phyloP scores from a whole-genome alignment of 2,113 vertebrate species.

The Propithecus coquereli region DNA sequence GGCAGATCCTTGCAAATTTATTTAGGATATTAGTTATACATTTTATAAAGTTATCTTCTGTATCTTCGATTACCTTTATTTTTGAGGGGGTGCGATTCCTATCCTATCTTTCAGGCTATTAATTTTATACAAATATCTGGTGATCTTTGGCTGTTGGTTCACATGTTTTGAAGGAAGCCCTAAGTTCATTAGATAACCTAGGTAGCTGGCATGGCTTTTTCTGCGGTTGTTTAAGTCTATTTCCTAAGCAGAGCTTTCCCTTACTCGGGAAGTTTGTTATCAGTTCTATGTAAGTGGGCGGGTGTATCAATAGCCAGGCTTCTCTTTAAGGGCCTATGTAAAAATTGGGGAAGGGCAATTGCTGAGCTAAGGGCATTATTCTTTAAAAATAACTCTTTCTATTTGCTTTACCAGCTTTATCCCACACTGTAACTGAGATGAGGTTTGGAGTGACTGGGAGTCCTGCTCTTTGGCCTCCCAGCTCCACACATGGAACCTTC shows the following conservation, averaged over 20 bases:
- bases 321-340: not conserved
- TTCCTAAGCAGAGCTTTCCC: not conserved
- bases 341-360: not conserved
- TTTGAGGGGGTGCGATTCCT: not conserved
- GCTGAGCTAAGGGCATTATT: not conserved
- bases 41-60: not conserved
- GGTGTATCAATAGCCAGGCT: not conserved
- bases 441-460: not conserved
- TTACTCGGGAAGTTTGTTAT: not conserved
- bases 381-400: not conserved
- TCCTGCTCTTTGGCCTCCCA: not conserved
- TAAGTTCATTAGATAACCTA: not conserved
- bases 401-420: not conserved
- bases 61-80: not conserved
- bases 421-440: not conserved
- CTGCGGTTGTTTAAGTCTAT: not conserved
- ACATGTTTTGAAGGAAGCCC: not conserved
- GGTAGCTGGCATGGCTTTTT: not conserved
- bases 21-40: not conserved
- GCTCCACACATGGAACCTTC: not conserved
- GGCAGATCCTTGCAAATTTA: not conserved
- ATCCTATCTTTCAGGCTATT: not conserved
- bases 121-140: not conserved
- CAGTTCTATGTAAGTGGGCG: not conserved
- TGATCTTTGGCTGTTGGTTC: not conserved